phyloP scores from a whole-genome alignment of 2,888 invertebrate genomes.

The Trissoscelio sp. region DNA sequence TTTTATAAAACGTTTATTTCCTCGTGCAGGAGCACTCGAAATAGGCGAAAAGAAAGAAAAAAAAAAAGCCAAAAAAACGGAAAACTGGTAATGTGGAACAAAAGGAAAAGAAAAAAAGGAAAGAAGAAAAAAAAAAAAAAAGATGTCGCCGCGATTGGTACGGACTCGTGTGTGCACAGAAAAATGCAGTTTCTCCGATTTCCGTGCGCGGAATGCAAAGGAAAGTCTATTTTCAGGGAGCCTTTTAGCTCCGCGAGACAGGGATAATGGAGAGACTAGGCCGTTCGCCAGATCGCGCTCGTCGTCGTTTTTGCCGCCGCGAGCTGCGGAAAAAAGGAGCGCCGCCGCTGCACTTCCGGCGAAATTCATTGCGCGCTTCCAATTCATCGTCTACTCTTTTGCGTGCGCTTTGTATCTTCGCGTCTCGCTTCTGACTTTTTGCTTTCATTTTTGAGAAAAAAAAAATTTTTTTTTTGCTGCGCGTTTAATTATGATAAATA shows the following conservation, averaged over 20 bases:
- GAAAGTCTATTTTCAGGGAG: slow-evolving; percentile 54
- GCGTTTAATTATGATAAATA: slow-evolving; percentile 67
- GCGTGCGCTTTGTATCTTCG: slow-evolving; percentile 44
- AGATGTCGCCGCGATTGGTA: slow-evolving; percentile 18
- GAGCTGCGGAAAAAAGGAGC: slow-evolving; percentile 39
- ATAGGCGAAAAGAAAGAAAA: slow-evolving; percentile 1
- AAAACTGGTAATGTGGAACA: too few species aligned
- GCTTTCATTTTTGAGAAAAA: too few species aligned
- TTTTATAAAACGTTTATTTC: slow-evolving; percentile 49
- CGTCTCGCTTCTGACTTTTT: slow-evolving; percentile 9
- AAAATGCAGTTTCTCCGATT: slow-evolving; percentile 48
- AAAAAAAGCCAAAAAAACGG: not conserved
- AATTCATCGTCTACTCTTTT: slow-evolving; percentile 58
- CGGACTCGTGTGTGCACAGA: slow-evolving; percentile 19
- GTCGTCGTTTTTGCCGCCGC: slow-evolving; percentile 53
- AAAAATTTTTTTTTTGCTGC: slow-evolving; percentile 13
- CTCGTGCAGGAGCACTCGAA: slow-evolving; percentile 56
- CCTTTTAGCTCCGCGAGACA: slow-evolving; percentile 40
- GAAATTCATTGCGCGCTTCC: slow-evolving; percentile 68
- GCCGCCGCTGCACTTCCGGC: slow-evolving; percentile 64
- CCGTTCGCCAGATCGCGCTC: slow-evolving; percentile 55
- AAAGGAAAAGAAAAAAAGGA: not conserved
- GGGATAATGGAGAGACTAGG: slow-evolving; percentile 52
- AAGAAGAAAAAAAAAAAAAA: not conserved
- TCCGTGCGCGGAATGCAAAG: slow-evolving; percentile 44